A percentile compares a stretch with the other conserved stretches of the same genome.
Conservation (phyloP, 2,888 invertebrate species). For the Phorcus lineatus region DNA sequence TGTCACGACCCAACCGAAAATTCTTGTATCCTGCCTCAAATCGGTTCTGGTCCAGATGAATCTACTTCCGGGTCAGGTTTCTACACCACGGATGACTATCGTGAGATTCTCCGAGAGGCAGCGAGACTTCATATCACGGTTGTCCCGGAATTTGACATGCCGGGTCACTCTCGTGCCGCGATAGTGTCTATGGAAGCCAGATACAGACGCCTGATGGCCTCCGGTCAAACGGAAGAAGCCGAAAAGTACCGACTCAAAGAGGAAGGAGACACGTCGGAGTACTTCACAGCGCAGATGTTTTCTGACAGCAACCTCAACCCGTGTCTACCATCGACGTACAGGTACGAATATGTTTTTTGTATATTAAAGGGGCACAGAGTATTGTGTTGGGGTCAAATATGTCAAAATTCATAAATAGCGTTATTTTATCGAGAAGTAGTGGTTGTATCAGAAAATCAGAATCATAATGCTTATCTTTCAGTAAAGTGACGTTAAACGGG, state of each 20-base stretch:
- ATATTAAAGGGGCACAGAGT: no score
- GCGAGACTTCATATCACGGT: constrained; percentile 44
- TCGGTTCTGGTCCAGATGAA: constrained; percentile 44
- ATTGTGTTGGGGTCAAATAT: no score
- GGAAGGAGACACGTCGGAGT: constrained; percentile 32
- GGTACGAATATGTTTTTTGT: background rate
- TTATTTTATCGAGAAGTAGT: no score
- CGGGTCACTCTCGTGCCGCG: constrained; percentile 56
- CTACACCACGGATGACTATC: constrained; percentile 37
- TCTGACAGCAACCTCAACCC: constrained; percentile 47
- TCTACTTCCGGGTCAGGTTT: constrained; percentile 42
- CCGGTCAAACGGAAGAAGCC: background rate
- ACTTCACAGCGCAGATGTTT: constrained; percentile 41
- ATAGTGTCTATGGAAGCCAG: constrained; percentile 48
- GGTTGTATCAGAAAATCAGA: no score
- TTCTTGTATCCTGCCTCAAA: constrained; percentile 45
- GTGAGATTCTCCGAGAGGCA: constrained; percentile 38
- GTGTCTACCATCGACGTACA: constrained; percentile 41
- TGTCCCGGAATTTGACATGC: constrained; percentile 63
- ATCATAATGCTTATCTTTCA: no score
- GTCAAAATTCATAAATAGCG: no score
- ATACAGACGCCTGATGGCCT: background rate
- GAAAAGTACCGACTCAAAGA: constrained; percentile 35
- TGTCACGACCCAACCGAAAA: constrained; percentile 40
- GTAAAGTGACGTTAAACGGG: no score